Base-by-base conservation (phyloP, 2,113 vertebrate species). In the Paramisgurnus dabryanus region DNA sequence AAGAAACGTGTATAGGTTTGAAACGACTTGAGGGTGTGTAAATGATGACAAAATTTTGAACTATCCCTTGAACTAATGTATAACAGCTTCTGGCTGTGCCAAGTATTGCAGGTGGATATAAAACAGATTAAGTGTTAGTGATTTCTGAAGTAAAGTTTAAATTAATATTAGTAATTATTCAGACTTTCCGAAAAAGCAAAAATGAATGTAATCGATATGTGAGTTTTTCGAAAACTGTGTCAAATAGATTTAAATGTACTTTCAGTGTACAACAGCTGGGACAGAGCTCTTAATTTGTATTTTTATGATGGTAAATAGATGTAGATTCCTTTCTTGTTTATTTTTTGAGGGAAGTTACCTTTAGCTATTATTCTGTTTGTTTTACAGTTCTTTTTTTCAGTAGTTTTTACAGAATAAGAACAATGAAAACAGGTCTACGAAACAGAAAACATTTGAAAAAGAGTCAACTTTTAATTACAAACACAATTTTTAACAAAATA, bases 241-340 rank as follows among this genome's bases (percentile, higher is more conserved):
- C 69, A 70, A 86, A 84, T 85, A 71, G 66, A 53, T 79, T 86
- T 87, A 72, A 63, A 87, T 89, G 27, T 22, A 22, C 87, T 88
- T 92, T 90, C 76, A 77, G 83, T 82, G 55, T 83, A 84, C 82
- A 78, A 81, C 88, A 90, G 85, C 90, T 91, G 90, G 55, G 18
- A 43, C 10, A 73, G 53, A 41, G 34, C 5, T 43, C 10, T 43
- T 43, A 0, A 58, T 58, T 73, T 73, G 11, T 60, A 73, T 7
- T 73, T 72, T 73, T 58, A 43, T 45, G n/a, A 43, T 18, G 40
- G 18, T 43, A 58, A 58, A n/a, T 22, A 43, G 53, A 60, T 39
- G 34, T n/a, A 5, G 27, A 7, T 58, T 18, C 13, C 17, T 53
- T 55, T 71, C 17, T 50, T 55, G 58, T 69, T 61, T 69, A 18